Percentiles rank a stretch among this genome's conserved stretches.
These are phyloP conservation scores for Spongilla lacustris DNA, from an alignment of 37 sponge, comb jelly and placozoan genomes.

Conservation along the genomic window DNA sequence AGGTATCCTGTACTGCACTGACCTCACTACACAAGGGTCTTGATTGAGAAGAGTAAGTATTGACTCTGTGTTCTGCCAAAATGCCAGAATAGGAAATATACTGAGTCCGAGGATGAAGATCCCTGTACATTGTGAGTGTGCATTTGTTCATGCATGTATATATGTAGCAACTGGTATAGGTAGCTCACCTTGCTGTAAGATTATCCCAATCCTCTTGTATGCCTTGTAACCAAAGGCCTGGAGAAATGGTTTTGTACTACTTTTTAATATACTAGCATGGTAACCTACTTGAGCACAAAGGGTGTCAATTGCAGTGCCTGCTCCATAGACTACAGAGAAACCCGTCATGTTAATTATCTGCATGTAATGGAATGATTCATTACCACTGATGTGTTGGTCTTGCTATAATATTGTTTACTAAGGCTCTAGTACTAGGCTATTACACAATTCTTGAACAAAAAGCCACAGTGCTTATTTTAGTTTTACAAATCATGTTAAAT, in stretches of 20 bases:
- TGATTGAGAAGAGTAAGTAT: constrained; percentile 53
- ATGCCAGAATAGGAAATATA: constrained; percentile 5
- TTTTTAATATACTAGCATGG: not conserved
- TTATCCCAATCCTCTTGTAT: constrained; percentile 65
- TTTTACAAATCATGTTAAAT: too few relatives aligned
- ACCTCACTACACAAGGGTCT: constrained; percentile 57
- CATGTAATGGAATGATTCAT: not conserved
- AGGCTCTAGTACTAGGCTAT: too few relatives aligned
- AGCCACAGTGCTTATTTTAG: too few relatives aligned
- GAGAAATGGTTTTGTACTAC: not conserved
- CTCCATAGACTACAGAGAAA: not conserved
- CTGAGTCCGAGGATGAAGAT: not conserved
- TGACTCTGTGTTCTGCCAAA: constrained; percentile 71
- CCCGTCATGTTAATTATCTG: not conserved
- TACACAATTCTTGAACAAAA: too few relatives aligned
- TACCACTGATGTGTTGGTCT: too few relatives aligned
- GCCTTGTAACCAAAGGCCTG: constrained; percentile 67
- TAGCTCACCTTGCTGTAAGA: constrained; percentile 52
- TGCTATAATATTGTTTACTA: too few relatives aligned
- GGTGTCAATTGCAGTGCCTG: not conserved
- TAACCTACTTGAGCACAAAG: not conserved
- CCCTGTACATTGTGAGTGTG: not conserved
- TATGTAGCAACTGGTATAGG: not conserved
- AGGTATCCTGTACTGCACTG: not conserved
- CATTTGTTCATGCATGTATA: too few relatives aligned